phyloP scores from a whole-genome alignment of 2,113 vertebrate species.

The Brachirus orientalis region DNA sequence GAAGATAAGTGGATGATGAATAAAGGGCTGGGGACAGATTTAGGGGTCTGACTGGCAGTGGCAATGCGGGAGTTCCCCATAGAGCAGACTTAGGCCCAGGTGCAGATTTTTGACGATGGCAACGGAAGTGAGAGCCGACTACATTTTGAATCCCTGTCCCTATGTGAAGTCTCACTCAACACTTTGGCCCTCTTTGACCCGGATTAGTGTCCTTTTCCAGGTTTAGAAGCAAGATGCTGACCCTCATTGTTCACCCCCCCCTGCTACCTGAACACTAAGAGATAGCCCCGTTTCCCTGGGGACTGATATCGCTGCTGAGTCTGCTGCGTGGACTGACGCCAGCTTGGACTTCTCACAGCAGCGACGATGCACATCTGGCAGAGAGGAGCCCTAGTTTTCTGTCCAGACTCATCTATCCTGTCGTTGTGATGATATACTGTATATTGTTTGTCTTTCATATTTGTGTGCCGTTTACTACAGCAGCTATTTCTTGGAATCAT shows the following conservation, averaged over 20 bases:
- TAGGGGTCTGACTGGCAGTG: constrained; percentile 48
- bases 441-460: constrained; percentile 3
- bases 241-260: constrained; percentile 1
- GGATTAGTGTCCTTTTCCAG: constrained; percentile 82
- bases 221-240: constrained; percentile 76
- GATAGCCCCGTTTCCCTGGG: constrained; percentile 68
- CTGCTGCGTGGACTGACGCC: constrained; percentile 51
- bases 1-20: constrained; percentile 55
- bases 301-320: constrained; percentile 54
- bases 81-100: constrained; percentile 72
- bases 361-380: constrained; percentile 56
- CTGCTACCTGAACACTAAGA: constrained; percentile 66
- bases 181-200: constrained; percentile 76
- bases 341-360: constrained; percentile 69
- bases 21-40: constrained; percentile 70
- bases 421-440: constrained; percentile 10
- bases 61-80: constrained; percentile 61
- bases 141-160: constrained; percentile 54
- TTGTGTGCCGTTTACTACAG: background rate
- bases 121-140: constrained; percentile 38
- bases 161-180: constrained; percentile 81
- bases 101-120: constrained; percentile 75
- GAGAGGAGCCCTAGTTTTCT: constrained; percentile 39
- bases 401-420: constrained; percentile 38
- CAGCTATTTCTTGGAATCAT: no score